These are phyloP conservation scores for Drosophila pseudoananassae DNA, from an alignment of 1,140 invertebrate genomes.

Conservation along the genomic window DNA sequence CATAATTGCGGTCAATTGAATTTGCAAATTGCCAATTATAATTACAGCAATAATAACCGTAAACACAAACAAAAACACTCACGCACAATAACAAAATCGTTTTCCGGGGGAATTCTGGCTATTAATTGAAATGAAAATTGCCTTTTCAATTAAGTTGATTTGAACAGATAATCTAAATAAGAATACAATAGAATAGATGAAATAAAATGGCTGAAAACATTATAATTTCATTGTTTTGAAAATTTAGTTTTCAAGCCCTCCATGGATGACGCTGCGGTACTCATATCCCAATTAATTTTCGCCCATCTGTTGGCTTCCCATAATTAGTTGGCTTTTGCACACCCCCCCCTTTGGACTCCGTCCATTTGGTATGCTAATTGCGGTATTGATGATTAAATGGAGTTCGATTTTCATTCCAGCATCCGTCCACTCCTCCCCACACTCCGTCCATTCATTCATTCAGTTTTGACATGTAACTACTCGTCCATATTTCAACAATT, in stretches of 20 bases:
- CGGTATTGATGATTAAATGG: slow-evolving; percentile 12
- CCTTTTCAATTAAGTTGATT: slow-evolving; percentile 26
- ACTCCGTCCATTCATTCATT: background rate
- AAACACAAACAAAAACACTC: background rate
- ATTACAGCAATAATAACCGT: slow-evolving; percentile 37
- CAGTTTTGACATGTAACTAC: slow-evolving; percentile 8
- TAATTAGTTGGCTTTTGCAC: slow-evolving; percentile 13
- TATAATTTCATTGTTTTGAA: too few relatives aligned
- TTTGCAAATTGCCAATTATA: slow-evolving; percentile 60
- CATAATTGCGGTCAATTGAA: slow-evolving; percentile 59
- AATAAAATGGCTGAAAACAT: too few relatives aligned
- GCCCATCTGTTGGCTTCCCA: slow-evolving; percentile 7
- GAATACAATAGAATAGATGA: too few relatives aligned
- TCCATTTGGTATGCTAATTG: slow-evolving; percentile 5
- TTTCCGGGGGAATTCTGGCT: background rate
- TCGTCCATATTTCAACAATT: slow-evolving; percentile 42
- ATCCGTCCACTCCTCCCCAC: background rate
- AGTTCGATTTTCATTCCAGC: slow-evolving; percentile 14
- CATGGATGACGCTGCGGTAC: too few relatives aligned
- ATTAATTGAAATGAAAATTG: slow-evolving; percentile 32
- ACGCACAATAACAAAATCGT: slow-evolving; percentile 11
- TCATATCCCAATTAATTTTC: slow-evolving; percentile 1
- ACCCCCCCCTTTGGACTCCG: background rate
- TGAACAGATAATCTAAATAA: too few relatives aligned
- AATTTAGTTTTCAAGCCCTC: too few relatives aligned